phyloP scores from a whole-genome alignment of 2,113 vertebrate genomes.

The Ceyx cyanopectus region DNA sequence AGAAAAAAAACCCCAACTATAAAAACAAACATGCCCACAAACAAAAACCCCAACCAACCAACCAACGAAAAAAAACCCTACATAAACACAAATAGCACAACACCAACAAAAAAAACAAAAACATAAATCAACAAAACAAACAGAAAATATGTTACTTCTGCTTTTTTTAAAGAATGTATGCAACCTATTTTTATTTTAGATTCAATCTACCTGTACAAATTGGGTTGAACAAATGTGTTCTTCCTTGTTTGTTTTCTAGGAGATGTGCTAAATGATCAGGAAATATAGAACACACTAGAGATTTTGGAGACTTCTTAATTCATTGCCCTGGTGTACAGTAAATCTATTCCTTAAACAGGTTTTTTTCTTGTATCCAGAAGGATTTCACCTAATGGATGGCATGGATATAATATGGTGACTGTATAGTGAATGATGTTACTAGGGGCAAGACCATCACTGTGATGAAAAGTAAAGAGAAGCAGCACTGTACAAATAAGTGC shows the following conservation, averaged over 20 bases:
- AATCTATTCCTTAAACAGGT: conserved; percentile 68
- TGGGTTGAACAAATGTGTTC: background rate
- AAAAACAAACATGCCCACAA: too few relatives aligned
- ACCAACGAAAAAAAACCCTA: too few relatives aligned
- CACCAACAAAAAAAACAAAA: too few relatives aligned
- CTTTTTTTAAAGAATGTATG: conserved; percentile 5
- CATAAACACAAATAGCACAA: too few relatives aligned
- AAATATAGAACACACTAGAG: conserved; percentile 51
- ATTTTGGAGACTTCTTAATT: conserved; percentile 57
- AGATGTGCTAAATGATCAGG: conserved; percentile 45
- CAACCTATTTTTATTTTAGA: conserved; percentile 32
- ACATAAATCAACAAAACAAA: too few relatives aligned
- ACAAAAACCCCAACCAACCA: too few relatives aligned
- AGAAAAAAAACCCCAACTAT: too few relatives aligned
- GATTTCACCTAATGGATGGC: conserved; percentile 50
- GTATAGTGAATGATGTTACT: conserved; percentile 35
- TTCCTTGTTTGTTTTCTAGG: conserved; percentile 54
- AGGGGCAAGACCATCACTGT: conserved; percentile 17
- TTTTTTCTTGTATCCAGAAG: conserved; percentile 70
- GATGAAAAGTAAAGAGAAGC: conserved; percentile 31
- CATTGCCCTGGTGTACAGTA: conserved; percentile 35
- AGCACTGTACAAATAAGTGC: conserved; percentile 13
- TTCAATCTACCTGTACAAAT: conserved; percentile 17
- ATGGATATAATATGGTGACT: conserved; percentile 50
- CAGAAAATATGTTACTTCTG: background rate